Percentiles rank a stretch among this genome's conserved stretches.
These are phyloP conservation scores for Drosophila albomicans DNA, from an alignment of 1,140 invertebrate genomes.

Conservation along the genomic window DNA sequence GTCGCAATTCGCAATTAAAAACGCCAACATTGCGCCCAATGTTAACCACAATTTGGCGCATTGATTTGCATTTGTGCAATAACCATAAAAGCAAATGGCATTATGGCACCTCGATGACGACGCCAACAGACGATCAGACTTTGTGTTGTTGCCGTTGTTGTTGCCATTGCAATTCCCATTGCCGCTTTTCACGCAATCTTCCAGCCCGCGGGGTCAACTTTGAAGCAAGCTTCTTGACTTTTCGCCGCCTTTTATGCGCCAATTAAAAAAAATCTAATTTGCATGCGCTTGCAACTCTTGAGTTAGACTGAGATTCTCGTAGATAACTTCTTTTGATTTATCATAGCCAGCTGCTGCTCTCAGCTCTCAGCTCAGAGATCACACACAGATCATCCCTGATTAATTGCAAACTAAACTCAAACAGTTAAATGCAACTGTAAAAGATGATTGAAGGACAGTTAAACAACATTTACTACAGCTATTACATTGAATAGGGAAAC, in stretches of 20 bases:
- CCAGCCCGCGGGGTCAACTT: constrained; percentile 41
- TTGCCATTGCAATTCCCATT: constrained; percentile 16
- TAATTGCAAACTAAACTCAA: constrained; percentile 44
- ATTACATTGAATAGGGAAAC: background rate
- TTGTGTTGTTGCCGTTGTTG: background rate
- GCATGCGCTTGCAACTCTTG: constrained; percentile 53
- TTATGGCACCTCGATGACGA: constrained; percentile 64
- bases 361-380: constrained; percentile 14
- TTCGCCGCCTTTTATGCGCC: constrained; percentile 66
- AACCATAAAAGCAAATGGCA: constrained; percentile 81
- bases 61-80: constrained; percentile 70
- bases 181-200: constrained; percentile 42
- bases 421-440: constrained; percentile 34
- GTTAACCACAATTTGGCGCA: constrained; percentile 64
- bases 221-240: constrained; percentile 11
- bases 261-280: constrained; percentile 78
- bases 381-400: constrained; percentile 26
- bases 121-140: constrained; percentile 47
- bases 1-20: constrained; percentile 72
- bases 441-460: constrained; percentile 25
- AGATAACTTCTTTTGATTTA: constrained; percentile 44
- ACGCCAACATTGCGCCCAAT: constrained; percentile 72
- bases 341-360: constrained; percentile 38
- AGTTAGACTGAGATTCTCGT: constrained; percentile 45
- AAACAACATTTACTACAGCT: background rate